Conservation (phyloP, 1,140 invertebrate species). For the Phocides pigmalion region DNA sequence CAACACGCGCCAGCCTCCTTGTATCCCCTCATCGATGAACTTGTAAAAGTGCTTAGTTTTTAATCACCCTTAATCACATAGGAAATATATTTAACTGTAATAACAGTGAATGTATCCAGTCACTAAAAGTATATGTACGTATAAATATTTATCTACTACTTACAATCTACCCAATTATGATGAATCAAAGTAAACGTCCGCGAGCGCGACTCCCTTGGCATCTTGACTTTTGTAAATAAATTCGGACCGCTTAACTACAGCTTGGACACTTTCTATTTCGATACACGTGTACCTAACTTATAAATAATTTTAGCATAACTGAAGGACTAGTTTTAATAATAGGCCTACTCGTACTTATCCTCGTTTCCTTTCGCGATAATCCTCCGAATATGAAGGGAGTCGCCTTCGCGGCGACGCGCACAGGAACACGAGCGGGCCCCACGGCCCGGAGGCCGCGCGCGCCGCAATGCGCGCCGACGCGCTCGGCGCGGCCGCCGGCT, state of each 20-base stretch:
- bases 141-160: slow-evolving; percentile 4
- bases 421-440: background rate
- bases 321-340: slow-evolving; percentile 49
- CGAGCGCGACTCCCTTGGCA: slow-evolving; percentile 5
- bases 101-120: slow-evolving; percentile 17
- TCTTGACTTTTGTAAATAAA: slow-evolving; percentile 61
- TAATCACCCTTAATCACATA: slow-evolving; percentile 30
- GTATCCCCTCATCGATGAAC: slow-evolving; percentile 29
- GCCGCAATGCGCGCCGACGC: background rate
- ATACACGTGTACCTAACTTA: slow-evolving; percentile 58
- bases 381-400: background rate
- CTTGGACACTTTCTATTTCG: slow-evolving; percentile 71
- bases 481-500: background rate
- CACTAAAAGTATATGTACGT: slow-evolving; percentile 12
- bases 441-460: background rate
- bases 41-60: slow-evolving; percentile 34
- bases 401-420: background rate
- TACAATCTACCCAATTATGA: background rate
- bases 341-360: slow-evolving; percentile 45
- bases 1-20: slow-evolving; percentile 30
- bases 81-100: slow-evolving; percentile 23
- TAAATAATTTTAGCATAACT: slow-evolving; percentile 30
- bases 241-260: slow-evolving; percentile 59
- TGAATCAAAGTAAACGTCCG: background rate
- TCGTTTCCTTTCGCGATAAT: slow-evolving; percentile 11